These are phyloP conservation scores for Bovichtus diacanthus DNA, from an alignment of 2,797 vertebrate species.

Conservation along the genomic window DNA sequence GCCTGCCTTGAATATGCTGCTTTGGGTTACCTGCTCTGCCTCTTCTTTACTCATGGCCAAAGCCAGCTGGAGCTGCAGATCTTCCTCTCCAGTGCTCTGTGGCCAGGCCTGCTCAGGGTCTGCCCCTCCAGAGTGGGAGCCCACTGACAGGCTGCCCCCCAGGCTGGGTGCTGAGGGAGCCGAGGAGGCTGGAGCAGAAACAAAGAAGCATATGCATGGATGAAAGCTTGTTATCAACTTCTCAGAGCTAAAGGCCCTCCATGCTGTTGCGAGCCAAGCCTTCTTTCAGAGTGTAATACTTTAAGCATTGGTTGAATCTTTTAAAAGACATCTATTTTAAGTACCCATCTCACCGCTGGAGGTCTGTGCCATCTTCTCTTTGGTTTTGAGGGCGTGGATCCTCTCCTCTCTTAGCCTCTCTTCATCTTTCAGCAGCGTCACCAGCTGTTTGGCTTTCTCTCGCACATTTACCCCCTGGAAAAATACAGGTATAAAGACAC, in stretches of 20 bases:
- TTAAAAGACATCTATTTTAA: slow-evolving; percentile 19
- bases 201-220: slow-evolving; percentile 16
- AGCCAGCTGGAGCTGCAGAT: slow-evolving; percentile 93
- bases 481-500: slow-evolving; percentile 1
- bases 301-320: background rate
- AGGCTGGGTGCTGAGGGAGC: slow-evolving; percentile 85
- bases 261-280: background rate
- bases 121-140: slow-evolving; percentile 79
- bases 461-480: slow-evolving; percentile 92
- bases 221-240: background rate
- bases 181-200: slow-evolving; percentile 82
- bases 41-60: slow-evolving; percentile 96
- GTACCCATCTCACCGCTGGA: slow-evolving; percentile 87
- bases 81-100: slow-evolving; percentile 93
- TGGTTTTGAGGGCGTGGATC: slow-evolving; percentile 94
- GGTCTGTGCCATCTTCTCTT: slow-evolving; percentile 96
- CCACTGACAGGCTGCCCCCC: slow-evolving; percentile 76
- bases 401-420: slow-evolving; percentile 93
- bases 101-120: slow-evolving; percentile 94
- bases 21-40: slow-evolving; percentile 90
- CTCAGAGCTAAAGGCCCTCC: background rate
- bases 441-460: slow-evolving; percentile 95
- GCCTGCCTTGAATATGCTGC: slow-evolving; percentile 15
- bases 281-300: slow-evolving; percentile 14
- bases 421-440: slow-evolving; percentile 93